Percentiles rank a stretch among this genome's conserved stretches.
These are phyloP conservation scores for Microcebus griseorufus DNA, from an alignment of 2,113 vertebrate genomes.

Conservation along the genomic window DNA sequence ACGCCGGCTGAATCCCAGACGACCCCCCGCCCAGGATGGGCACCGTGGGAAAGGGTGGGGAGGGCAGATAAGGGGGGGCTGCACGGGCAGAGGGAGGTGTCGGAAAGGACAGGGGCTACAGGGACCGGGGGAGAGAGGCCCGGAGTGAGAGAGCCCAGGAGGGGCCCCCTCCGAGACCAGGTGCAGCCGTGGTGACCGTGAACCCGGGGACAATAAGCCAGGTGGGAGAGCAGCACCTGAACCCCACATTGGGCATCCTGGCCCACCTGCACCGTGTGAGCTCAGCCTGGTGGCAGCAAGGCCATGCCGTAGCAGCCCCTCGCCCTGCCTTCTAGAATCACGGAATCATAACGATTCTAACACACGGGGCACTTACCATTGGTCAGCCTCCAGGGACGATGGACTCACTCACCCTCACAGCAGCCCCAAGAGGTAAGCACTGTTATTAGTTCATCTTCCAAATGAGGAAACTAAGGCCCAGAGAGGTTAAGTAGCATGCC, in stretches of 20 bases:
- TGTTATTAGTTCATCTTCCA: background rate
- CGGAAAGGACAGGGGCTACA: background rate
- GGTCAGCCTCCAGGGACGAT: background rate
- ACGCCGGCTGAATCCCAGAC: background rate
- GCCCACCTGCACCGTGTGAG: accelerated
- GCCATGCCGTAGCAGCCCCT: background rate
- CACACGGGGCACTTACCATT: background rate
- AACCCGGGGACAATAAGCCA: background rate
- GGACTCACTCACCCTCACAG: background rate
- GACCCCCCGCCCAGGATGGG: background rate
- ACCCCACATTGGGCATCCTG: background rate
- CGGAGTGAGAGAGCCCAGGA: no score
- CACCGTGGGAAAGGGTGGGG: background rate
- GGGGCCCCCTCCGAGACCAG: accelerated
- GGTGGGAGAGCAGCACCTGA: background rate
- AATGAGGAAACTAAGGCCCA: background rate
- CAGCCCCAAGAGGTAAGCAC: background rate
- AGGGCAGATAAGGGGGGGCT: background rate
- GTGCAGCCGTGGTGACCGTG: accelerated
- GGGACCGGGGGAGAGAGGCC: background rate
- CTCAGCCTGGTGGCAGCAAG: background rate
- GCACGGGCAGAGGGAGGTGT: background rate
- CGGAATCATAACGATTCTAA: no score
- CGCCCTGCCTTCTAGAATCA: background rate
- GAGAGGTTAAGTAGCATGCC: background rate